phyloP scores from a whole-genome alignment of 2,113 vertebrate genomes.

The Albula glossodonta region DNA sequence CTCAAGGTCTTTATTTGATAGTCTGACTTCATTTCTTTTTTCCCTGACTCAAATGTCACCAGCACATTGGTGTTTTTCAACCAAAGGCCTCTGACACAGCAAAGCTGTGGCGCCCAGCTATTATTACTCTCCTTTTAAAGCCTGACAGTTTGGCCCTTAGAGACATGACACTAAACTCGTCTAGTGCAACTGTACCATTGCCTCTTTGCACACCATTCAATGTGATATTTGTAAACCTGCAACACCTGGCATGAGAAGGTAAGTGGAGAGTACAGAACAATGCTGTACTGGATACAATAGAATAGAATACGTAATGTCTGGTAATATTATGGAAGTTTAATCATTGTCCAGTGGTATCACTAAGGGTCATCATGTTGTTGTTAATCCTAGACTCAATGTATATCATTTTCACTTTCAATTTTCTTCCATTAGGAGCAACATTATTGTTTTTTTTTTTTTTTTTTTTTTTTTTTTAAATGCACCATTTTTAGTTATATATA shows the following conservation, averaged over 20 bases:
- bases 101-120: slow-evolving; percentile 65
- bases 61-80: slow-evolving; percentile 71
- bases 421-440: neutral
- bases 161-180: slow-evolving; percentile 68
- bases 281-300: neutral
- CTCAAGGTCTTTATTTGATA: slow-evolving; percentile 62
- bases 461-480: neutral
- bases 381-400: neutral
- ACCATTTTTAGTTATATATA: too few species aligned
- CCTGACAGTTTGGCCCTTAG: slow-evolving; percentile 69
- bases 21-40: slow-evolving; percentile 62
- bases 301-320: neutral
- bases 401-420: slow-evolving; percentile 11
- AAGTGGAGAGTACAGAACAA: neutral
- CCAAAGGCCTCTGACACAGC: slow-evolving; percentile 64
- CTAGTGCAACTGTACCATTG: slow-evolving; percentile 60
- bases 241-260: slow-evolving; percentile 46
- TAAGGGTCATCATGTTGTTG: slow-evolving; percentile 6
- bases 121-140: slow-evolving; percentile 77
- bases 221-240: slow-evolving; percentile 47
- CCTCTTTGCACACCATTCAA: slow-evolving; percentile 59
- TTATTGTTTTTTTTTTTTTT: neutral
- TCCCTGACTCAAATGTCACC: slow-evolving; percentile 72
- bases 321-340: slow-evolving; percentile 8
- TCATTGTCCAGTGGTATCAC: neutral